Conservation (phyloP, 2,113 vertebrate genomes). For the Naja naja region DNA sequence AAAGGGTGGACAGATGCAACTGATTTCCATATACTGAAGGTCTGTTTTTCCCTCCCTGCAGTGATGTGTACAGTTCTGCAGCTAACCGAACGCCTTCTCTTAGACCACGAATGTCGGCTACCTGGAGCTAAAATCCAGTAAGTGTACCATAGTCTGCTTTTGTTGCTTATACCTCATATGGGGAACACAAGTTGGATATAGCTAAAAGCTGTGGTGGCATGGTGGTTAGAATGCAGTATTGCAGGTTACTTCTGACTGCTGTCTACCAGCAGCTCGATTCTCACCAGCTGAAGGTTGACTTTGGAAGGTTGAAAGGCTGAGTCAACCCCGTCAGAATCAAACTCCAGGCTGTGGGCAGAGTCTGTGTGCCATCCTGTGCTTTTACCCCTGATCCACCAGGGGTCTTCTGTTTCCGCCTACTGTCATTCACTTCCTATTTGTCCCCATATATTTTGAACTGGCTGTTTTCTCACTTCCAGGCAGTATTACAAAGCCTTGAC, state of each 20-base stretch:
- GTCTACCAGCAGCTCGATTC: no score
- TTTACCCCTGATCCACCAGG: not conserved
- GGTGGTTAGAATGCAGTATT: no score
- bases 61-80: constrained; percentile 82
- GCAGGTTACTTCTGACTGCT: no score
- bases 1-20: not conserved
- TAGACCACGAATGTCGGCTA: constrained; percentile 86
- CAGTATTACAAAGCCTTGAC: constrained; percentile 85
- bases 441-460: not conserved
- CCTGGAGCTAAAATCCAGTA: constrained; percentile 87
- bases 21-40: not conserved
- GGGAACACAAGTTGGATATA: not conserved
- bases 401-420: not conserved
- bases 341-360: not conserved
- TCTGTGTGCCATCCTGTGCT: not conserved
- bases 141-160: constrained; percentile 46
- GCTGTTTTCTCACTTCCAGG: constrained; percentile 63
- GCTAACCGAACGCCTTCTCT: constrained; percentile 87
- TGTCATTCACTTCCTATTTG: not conserved
- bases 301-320: no score
- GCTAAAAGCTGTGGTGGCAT: not conserved
- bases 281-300: no score
- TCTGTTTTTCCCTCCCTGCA: constrained; percentile 37
- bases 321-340: not conserved
- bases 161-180: not conserved